Base-by-base conservation (phyloP, 1,140 invertebrate genomes). In the Pachypeltis micranthus region DNA sequence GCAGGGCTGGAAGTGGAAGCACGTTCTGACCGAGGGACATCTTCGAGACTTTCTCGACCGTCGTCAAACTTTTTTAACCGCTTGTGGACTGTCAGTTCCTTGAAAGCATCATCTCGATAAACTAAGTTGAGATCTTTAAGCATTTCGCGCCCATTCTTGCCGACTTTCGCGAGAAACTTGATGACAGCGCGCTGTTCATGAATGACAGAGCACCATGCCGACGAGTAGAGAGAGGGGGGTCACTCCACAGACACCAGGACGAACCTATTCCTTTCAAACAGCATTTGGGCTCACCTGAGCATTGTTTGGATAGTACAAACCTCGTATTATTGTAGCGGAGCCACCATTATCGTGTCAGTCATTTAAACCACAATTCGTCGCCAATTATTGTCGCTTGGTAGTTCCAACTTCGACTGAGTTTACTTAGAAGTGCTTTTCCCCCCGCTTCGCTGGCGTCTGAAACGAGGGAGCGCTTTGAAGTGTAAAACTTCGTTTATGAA, bases 1-100 rank as follows among this genome's bases (percentile, higher is more conserved):
- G 69, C 67, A 21, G 67, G 70, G 58, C 59, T 63, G 44, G 64
- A 68, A 67, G 67, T 66, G 63, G 61, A 67, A 65, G 67, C 64
- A 60, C 64, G 63, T 61, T 67, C 64, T 56, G 65, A 64, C 12
- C 47, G 47, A 51, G 47, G 47, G 47, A 16, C 7, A 67, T 63
- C 65, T 68, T 57, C 59, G 61, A 61, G 26, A 28, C 60, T 39
- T 61, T 66, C 25, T 66, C 65, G 44, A 59, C 63, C 44, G 56
- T 64, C 58, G 55, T n/a, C 60, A 21, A 66, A 66, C 14, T 59
- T 29, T 44, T 59, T 23, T 64, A 66, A 66, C 63, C 65, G 64
- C 65, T 66, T 58, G 44, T 34, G 62, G 44, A 65, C 63, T 64
- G 61, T 63, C 61, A 23, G 51, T 66, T 64, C 61, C 34, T 51